phyloP scores from a whole-genome alignment of 2,797 vertebrate species.

The Esox lucius region DNA sequence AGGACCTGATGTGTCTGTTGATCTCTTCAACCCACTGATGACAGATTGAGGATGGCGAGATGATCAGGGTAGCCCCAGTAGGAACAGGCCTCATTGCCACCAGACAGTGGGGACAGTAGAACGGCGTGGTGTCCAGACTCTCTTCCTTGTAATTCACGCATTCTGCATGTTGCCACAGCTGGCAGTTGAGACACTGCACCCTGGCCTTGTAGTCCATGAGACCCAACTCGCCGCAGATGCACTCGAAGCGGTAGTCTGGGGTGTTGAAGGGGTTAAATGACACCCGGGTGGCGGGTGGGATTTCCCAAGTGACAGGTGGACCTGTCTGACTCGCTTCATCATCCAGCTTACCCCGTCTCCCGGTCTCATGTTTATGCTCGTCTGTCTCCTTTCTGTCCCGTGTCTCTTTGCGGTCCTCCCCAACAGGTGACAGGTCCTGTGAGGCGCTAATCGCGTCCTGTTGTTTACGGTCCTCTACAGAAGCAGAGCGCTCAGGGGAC shows the following conservation, averaged over 20 bases:
- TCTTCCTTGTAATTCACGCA: slow-evolving; percentile 97
- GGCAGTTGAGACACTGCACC: slow-evolving; percentile 94
- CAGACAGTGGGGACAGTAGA: slow-evolving; percentile 98
- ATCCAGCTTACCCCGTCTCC: neutral
- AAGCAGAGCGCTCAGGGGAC: slow-evolving; percentile 45
- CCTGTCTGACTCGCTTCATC: neutral
- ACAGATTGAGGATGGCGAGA: slow-evolving; percentile 98
- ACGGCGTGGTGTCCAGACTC: slow-evolving; percentile 85
- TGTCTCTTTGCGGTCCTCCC: slow-evolving; percentile 34
- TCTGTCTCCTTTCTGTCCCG: slow-evolving; percentile 41
- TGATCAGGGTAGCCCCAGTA: slow-evolving; percentile 93
- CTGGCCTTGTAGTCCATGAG: slow-evolving; percentile 88
- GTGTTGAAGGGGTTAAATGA: slow-evolving; percentile 79
- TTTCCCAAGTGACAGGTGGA: slow-evolving; percentile 8
- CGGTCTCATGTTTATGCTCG: slow-evolving; percentile 10
- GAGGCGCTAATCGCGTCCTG: slow-evolving; percentile 32
- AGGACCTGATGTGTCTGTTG: slow-evolving; percentile 89
- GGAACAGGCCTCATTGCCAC: slow-evolving; percentile 95
- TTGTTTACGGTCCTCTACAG: slow-evolving; percentile 59
- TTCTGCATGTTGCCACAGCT: slow-evolving; percentile 94
- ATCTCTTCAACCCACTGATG: slow-evolving; percentile 99
- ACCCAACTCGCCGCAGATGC: slow-evolving; percentile 93
- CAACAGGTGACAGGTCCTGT: slow-evolving; percentile 37
- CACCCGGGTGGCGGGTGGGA: slow-evolving; percentile 56
- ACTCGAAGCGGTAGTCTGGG: slow-evolving; percentile 91